Base-by-base conservation (phyloP, 2,113 vertebrate genomes). In the Symphodus melops region DNA sequence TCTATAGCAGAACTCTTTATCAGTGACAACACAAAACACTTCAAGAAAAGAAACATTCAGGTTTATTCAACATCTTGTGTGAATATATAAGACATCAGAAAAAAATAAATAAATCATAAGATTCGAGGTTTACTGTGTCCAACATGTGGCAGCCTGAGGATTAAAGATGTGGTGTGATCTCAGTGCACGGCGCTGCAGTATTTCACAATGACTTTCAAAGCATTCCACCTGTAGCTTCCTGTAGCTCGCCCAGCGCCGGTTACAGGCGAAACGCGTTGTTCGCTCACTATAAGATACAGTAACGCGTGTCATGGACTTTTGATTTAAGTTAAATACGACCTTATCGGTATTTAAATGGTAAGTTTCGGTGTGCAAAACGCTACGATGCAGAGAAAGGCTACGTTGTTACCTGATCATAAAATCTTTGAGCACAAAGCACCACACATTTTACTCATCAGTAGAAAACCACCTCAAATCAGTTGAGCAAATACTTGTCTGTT, bases 31-130 rank as follows among this genome's bases (percentile, higher is more conserved):
- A 64, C 19, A 9, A 23, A 20, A 51, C 16, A 33, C 5, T 36
- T 61, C 11, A 77, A 41, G 4, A 46, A 42, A 67, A 33, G 28
- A 58, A 46, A 36, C 17, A 0, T 14, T 21, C 28, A 4, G 3
- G 3, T 77, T 83, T 87, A 85, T 82, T 82, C 2, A 75, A 61
- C 16, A 28, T 1, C 0, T 10, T 33, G 41, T 12, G 2, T 2
- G 8, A 21, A 66, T 23, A 23, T 20, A 66, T 23, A 23, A 19
- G 8, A 64, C 36, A 68, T 51, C 37, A 65, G n/a, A 19, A 56
- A 66, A 66, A 33, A 67, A 76, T 12, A 57, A 72, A 70, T 25
- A 56, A 17, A 62, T 48, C 0, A 16, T 48, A 20, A 20, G 48
- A 1, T 59, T 65, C 54, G 75, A 39, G 49, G 42, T 62, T 55